Conservation (phyloP, 2,888 invertebrate genomes). For the Acanthosepion lycidas region DNA sequence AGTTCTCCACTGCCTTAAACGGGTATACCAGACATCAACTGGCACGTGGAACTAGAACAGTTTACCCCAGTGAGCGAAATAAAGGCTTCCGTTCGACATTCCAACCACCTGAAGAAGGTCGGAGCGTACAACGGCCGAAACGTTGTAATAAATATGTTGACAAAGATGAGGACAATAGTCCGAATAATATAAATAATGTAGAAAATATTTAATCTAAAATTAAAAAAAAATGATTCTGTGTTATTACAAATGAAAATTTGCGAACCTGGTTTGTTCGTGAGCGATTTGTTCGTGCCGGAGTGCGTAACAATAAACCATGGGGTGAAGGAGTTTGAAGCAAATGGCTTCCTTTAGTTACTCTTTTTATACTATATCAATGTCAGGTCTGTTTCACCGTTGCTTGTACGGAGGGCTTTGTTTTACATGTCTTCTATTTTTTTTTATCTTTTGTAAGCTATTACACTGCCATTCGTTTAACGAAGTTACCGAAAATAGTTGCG, state of each 20-base stretch:
- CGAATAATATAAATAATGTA: too few relatives aligned
- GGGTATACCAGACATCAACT: too few relatives aligned
- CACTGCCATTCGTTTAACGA: background rate
- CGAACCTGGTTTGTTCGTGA: background rate
- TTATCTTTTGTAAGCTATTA: background rate
- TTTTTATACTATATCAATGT: background rate
- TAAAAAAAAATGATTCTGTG: background rate
- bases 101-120: too few relatives aligned
- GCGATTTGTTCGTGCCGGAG: background rate
- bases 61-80: too few relatives aligned
- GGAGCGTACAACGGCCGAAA: too few relatives aligned
- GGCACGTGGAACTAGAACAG: too few relatives aligned
- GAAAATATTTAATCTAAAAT: background rate
- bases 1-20: too few relatives aligned
- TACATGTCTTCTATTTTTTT: background rate
- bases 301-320: background rate
- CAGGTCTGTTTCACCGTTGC: background rate
- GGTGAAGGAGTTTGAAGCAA: background rate
- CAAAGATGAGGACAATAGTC: too few relatives aligned
- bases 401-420: background rate
- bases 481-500: background rate
- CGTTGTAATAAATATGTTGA: too few relatives aligned
- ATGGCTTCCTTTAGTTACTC: background rate
- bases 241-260: background rate
- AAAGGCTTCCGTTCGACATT: too few relatives aligned